A percentile compares a stretch with the other conserved stretches of the same genome.
phyloP scores from a whole-genome alignment of 2,888 invertebrate genomes.

The Drosophila quinaria region DNA sequence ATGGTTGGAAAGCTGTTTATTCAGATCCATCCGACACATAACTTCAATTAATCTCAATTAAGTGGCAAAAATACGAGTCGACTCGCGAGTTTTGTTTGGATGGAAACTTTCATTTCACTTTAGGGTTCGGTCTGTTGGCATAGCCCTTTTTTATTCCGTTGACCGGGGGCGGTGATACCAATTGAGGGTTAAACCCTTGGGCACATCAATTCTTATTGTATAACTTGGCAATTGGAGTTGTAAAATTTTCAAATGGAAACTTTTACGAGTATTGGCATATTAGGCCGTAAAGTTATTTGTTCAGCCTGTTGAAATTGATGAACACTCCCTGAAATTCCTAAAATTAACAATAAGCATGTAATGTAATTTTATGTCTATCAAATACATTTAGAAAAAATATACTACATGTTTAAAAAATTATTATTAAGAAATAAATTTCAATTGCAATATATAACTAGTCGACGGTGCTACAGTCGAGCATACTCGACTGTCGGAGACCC shows the following conservation, averaged over 20 bases:
- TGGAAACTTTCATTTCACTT: constrained; percentile 46
- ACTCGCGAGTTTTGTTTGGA: constrained; percentile 33
- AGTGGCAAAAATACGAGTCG: constrained; percentile 69
- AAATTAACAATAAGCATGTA: not conserved
- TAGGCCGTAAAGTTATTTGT: constrained; percentile 42
- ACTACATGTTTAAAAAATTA: not conserved
- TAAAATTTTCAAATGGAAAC: constrained; percentile 32
- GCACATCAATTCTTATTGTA: constrained; percentile 69
- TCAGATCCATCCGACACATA: constrained; percentile 63
- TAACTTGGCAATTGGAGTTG: constrained; percentile 47
- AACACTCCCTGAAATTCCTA: not conserved
- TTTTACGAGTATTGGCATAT: constrained; percentile 52
- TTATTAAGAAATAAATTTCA: not conserved
- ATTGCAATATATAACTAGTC: not conserved
- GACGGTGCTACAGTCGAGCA: too few relatives aligned
- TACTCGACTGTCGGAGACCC: too few relatives aligned
- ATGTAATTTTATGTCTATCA: not conserved
- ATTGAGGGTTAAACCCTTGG: constrained; percentile 68
- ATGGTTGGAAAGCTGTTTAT: constrained; percentile 76
- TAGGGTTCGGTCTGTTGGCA: constrained; percentile 52
- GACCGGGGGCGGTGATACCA: constrained; percentile 45
- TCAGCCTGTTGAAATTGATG: constrained; percentile 20
- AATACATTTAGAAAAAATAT: too few relatives aligned
- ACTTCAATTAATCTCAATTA: constrained; percentile 82
- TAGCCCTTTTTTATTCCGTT: constrained; percentile 61